These are phyloP conservation scores for Gymnosoma rotundatum DNA, from an alignment of 2,888 invertebrate genomes.

Conservation along the genomic window DNA sequence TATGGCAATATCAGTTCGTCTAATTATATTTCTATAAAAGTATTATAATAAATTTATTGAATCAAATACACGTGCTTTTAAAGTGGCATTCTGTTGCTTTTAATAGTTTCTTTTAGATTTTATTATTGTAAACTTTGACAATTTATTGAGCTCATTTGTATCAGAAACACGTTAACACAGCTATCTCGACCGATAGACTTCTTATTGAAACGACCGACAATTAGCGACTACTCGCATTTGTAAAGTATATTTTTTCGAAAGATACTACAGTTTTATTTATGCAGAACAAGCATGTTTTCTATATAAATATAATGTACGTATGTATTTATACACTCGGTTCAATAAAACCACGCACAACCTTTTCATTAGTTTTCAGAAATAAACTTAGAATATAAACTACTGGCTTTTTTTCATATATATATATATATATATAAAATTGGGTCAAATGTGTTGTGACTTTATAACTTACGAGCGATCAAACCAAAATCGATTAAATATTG, in stretches of 20 bases:
- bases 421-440: too few relatives aligned
- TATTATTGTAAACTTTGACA: background rate
- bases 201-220: slow-evolving; percentile 40
- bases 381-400: too few relatives aligned
- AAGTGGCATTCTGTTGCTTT: background rate
- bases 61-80: background rate
- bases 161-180: background rate
- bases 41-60: background rate
- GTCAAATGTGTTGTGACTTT: too few relatives aligned
- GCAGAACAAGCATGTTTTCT: background rate
- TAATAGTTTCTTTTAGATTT: background rate
- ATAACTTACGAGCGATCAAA: too few relatives aligned
- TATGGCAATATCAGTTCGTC: background rate
- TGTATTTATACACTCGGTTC: background rate
- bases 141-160: background rate
- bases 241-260: slow-evolving; percentile 28
- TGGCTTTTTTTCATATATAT: too few relatives aligned
- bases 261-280: slow-evolving; percentile 33
- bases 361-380: too few relatives aligned
- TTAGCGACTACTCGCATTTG: slow-evolving; percentile 52
- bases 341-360: background rate
- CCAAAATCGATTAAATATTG: too few relatives aligned
- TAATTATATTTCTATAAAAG: background rate
- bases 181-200: slow-evolving; percentile 19
- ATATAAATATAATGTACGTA: background rate